phyloP scores from a whole-genome alignment of 2,113 vertebrate species.

The Notechis scutatus region DNA sequence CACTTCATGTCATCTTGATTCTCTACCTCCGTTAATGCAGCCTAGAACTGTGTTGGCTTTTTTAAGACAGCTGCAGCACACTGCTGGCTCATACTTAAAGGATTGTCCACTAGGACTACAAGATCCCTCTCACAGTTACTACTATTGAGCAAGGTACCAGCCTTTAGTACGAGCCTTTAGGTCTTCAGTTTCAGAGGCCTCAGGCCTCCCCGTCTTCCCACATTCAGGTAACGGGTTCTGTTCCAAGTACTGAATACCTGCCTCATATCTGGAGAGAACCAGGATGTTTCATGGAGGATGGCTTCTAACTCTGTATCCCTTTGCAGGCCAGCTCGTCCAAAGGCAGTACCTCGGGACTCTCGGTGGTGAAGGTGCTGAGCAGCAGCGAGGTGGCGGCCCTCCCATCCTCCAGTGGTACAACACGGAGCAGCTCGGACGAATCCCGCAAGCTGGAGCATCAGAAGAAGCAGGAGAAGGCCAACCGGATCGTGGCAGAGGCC shows the following conservation, averaged over 20 bases:
- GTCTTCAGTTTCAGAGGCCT: not conserved
- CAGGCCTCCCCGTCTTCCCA: not conserved
- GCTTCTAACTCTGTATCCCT: constrained; percentile 20
- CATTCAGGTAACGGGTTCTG: not conserved
- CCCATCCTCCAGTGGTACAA: constrained; percentile 62
- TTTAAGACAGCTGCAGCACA: no score
- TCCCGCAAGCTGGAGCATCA: constrained; percentile 84
- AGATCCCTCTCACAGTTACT: no score
- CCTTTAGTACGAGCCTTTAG: not conserved
- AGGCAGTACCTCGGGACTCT: constrained; percentile 77
- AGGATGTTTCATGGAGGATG: not conserved
- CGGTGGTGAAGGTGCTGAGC: constrained; percentile 88
- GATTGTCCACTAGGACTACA: no score
- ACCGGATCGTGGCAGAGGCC: constrained; percentile 92
- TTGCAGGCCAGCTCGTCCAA: constrained; percentile 75
- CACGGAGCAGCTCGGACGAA: constrained; percentile 74
- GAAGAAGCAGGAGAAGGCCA: constrained; percentile 94
- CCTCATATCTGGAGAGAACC: no score
- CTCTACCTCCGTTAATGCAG: no score
- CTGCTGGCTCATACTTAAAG: no score
- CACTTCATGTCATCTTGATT: no score
- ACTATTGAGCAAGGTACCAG: no score
- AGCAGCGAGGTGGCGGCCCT: constrained; percentile 73
- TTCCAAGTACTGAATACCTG: no score
- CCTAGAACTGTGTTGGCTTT: no score